These are phyloP conservation scores for Diploscapter pachys DNA, from an alignment of 1,140 invertebrate genomes.

Conservation along the genomic window DNA sequence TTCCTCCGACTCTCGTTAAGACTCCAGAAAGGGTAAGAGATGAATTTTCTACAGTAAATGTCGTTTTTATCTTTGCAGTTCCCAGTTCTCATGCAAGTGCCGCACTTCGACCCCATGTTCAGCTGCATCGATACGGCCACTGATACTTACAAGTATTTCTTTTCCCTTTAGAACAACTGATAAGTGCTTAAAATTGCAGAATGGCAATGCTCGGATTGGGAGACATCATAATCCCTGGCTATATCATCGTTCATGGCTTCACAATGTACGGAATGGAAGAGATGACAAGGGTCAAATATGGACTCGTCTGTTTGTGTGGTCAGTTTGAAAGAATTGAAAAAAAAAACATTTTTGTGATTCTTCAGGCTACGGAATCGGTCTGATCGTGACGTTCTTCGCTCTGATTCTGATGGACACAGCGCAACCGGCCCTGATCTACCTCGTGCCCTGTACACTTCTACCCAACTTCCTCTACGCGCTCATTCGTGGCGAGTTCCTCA, in stretches of 20 bases:
- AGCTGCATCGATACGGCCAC: constrained; percentile 47
- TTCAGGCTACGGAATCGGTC: constrained; percentile 65
- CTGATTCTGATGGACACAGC: constrained; percentile 65
- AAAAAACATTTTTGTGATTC: constrained; percentile 1
- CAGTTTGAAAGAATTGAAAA: background rate
- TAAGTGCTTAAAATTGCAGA: constrained; percentile 30
- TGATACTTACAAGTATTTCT: constrained; percentile 18
- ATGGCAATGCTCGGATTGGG: constrained; percentile 65
- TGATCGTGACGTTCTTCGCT: constrained; percentile 65
- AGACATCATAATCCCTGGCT: constrained; percentile 67
- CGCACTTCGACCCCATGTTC: constrained; percentile 57
- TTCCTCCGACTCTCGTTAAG: constrained; percentile 43
- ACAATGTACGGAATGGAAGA: constrained; percentile 45
- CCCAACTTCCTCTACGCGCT: constrained; percentile 62
- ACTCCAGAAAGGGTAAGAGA: constrained; percentile 44
- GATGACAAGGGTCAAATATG: constrained; percentile 35
- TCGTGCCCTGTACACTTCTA: constrained; percentile 67
- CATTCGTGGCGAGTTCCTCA: constrained; percentile 61
- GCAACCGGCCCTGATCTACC: constrained; percentile 70
- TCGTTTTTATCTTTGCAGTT: constrained; percentile 54
- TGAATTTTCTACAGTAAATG: background rate
- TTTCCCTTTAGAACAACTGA: too few species aligned
- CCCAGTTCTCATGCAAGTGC: constrained; percentile 67
- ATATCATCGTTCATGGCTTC: constrained; percentile 38
- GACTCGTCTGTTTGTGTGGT: constrained; percentile 43